Evolutionary conservation across 2,888 invertebrate genomes (phyloP), one percentile per base, ranked within the genome.

Genomic region (Allygus modestus): DNA sequence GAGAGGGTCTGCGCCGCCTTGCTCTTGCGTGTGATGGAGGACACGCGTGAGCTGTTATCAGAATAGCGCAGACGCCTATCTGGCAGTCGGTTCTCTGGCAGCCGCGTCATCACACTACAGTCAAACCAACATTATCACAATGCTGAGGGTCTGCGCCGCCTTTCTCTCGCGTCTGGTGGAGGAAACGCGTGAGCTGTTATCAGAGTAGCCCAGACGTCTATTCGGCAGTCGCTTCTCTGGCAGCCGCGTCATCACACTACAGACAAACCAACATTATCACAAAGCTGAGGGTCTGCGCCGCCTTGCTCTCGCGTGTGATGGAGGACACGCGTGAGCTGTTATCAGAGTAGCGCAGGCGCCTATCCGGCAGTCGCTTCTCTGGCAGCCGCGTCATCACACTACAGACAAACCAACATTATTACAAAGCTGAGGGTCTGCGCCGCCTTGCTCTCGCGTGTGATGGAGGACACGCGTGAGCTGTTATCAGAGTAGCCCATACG

Each of bases 71-170:
- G 37, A 9, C 37, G 37, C 37, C 37, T 4, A 9, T 37, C 37
- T 9, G 37, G 37, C 37, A 37, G 37, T 37, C 37, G 37, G 37
- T 37, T 37, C 37, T 37, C 37, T 9, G 37, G 37, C 37, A 37
- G 37, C 37, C 37, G 37, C 4, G 37, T 37, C 37, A 37, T 37
- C 37, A 37, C 37, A 9, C 37, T 37, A 9, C 37, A 37, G 37
- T 7, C 37, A 37, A 4, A 37, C 37, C 37, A 37, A 37, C 5
- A 37, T 9, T 37, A 9, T 37, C 9, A 37, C 37, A 97, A n/a
- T 93, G 86, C 96, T 96, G 81, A 97, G 90, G 0, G 97, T 97
- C 89, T 97, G 96, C 1, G 97, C 96, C 0, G 97, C 97, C 91
- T 97, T 97, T 2, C 96, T 96, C 89, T 97, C 97, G 79, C 96